These are phyloP conservation scores for Okapia johnstoni DNA, from an alignment of 2,113 vertebrate species.

Conservation along the genomic window DNA sequence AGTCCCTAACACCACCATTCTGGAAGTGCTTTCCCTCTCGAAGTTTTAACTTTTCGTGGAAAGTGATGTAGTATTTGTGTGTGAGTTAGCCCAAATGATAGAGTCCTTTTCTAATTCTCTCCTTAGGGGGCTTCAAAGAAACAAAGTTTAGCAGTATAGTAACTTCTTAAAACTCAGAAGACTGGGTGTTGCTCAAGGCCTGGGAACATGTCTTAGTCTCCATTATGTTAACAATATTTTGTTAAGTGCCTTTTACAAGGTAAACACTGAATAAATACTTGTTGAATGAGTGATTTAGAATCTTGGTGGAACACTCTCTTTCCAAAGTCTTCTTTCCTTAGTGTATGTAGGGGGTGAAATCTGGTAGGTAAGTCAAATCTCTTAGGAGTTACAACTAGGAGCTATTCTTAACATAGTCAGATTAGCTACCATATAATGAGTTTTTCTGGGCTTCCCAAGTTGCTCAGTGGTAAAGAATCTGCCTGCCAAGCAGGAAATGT, in stretches of 20 bases:
- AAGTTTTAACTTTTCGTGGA: neutral
- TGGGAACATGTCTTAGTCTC: neutral
- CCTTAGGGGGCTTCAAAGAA: neutral
- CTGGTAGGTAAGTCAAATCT: neutral
- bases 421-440: neutral
- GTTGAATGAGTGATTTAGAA: neutral
- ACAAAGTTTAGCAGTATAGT: neutral
- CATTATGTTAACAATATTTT: constrained; percentile 13
- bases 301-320: neutral
- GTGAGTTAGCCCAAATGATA: neutral
- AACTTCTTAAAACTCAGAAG: neutral
- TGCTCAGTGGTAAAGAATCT: neutral
- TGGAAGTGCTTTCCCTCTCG: neutral
- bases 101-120: neutral
- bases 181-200: neutral
- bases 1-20: neutral
- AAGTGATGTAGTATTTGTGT: neutral
- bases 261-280: neutral
- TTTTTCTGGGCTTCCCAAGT: neutral
- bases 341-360: neutral
- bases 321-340: neutral
- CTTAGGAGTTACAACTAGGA: neutral
- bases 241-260: neutral
- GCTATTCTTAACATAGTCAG: neutral
- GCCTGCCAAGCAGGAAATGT: neutral